A percentile compares a stretch with the other conserved stretches of the same genome.
Conservation (phyloP, 2,888 invertebrate genomes). For the Limnephilus rhombicus region DNA sequence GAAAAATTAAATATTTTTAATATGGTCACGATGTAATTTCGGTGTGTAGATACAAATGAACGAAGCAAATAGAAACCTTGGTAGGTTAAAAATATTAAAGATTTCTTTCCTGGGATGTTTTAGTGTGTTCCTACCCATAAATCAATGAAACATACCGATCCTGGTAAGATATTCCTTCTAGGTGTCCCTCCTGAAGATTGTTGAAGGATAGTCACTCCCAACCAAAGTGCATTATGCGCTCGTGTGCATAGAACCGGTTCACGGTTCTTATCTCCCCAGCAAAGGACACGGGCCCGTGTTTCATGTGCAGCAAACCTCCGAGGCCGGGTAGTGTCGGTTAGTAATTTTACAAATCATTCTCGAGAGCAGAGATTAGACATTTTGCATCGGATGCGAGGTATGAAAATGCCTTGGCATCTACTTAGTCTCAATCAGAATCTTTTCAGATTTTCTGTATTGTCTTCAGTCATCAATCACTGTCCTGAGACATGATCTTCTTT, state of each 20-base stretch:
- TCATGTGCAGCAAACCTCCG: background rate
- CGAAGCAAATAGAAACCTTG: too few relatives aligned
- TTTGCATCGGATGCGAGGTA: background rate
- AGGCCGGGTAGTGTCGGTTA: background rate
- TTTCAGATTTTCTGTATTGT: background rate
- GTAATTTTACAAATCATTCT: conserved; percentile 1
- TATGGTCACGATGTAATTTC: too few relatives aligned
- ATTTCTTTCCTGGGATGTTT: too few relatives aligned
- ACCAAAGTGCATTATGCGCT: conserved; percentile 4
- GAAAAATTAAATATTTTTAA: too few relatives aligned
- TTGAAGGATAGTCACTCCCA: background rate
- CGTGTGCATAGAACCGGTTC: conserved; percentile 12
- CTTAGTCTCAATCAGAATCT: background rate
- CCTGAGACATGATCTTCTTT: background rate
- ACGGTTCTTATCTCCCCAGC: background rate
- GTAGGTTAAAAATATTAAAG: too few relatives aligned
- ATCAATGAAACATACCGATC: background rate
- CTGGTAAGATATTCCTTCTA: background rate
- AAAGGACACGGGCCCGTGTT: background rate
- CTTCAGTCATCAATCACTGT: background rate
- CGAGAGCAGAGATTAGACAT: background rate
- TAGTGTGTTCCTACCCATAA: too few relatives aligned
- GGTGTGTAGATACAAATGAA: too few relatives aligned
- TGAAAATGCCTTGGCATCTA: background rate
- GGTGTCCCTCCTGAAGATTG: background rate